These are phyloP conservation scores for human DNA, from an alignment of 2,113 vertebrate species.

Conservation along the genomic window DNA sequence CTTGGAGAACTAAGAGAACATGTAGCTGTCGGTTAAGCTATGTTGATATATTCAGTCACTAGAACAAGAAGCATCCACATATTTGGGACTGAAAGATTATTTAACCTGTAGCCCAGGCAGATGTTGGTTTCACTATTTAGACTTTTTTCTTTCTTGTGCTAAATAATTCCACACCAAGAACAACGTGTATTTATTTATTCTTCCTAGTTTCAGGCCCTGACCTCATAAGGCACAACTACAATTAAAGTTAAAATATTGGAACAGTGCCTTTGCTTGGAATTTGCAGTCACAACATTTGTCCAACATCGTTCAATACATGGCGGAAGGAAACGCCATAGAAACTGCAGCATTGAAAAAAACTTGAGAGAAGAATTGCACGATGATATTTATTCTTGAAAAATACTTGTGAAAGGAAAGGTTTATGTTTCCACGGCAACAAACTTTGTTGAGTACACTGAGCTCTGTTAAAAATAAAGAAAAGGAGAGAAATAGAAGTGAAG, in stretches of 20 bases:
- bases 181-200: conserved; percentile 11
- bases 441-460: conserved; percentile 25
- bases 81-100: not conserved
- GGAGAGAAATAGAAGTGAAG: not conserved
- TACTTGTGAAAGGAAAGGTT: conserved; percentile 48
- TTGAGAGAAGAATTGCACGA: conserved; percentile 24
- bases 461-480: conserved; percentile 48
- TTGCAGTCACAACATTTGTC: conserved; percentile 38
- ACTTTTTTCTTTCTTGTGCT: not conserved
- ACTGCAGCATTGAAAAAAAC: conserved; percentile 10
- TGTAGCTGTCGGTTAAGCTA: not conserved
- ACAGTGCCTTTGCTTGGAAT: conserved; percentile 26
- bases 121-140: not conserved
- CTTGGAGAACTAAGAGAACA: not conserved
- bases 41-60: not conserved
- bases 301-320: conserved; percentile 38
- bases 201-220: not conserved
- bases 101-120: not conserved
- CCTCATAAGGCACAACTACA: not conserved
- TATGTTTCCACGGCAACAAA: conserved; percentile 60
- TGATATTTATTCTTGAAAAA: conserved; percentile 57
- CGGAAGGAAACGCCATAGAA: conserved; percentile 28
- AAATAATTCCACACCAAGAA: conserved; percentile 5
- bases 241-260: conserved; percentile 54
- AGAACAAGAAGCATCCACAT: not conserved